These are phyloP conservation scores for Tridacna gigas DNA, from an alignment of 2,888 invertebrate species.

Conservation along the genomic window DNA sequence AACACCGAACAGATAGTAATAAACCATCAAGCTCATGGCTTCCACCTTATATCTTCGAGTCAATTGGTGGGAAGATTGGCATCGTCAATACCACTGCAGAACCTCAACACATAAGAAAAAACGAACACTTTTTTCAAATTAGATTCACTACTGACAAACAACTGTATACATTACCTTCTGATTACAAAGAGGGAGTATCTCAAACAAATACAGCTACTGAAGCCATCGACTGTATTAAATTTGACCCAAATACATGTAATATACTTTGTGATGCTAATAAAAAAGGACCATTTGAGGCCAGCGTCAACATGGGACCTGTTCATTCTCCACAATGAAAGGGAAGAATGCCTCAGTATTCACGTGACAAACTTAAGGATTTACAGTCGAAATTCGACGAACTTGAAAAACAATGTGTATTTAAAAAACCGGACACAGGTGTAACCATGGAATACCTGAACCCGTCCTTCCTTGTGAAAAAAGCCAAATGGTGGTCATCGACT, in stretches of 20 bases:
- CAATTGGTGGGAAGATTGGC: conserved; percentile 49
- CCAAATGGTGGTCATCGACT: conserved; percentile 56
- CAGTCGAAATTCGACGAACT: conserved; percentile 68
- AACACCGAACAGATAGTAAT: background rate
- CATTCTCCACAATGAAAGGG: conserved; percentile 70
- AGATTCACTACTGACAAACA: conserved; percentile 3
- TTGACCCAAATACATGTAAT: too few relatives aligned
- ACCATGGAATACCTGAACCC: conserved; percentile 70
- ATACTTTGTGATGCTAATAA: background rate
- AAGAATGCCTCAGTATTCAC: conserved; percentile 63
- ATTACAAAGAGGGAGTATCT: background rate
- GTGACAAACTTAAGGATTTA: conserved; percentile 55
- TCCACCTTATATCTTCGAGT: conserved; percentile 32
- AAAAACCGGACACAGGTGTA: conserved; percentile 52
- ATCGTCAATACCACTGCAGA: conserved; percentile 45
- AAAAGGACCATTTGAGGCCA: conserved; percentile 54
- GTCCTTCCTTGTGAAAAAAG: conserved; percentile 68
- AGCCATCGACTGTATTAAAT: background rate
- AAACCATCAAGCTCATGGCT: background rate
- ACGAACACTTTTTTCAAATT: conserved; percentile 56
- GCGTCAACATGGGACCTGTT: conserved; percentile 67
- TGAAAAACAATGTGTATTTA: conserved; percentile 64
- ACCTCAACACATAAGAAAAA: conserved; percentile 35
- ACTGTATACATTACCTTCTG: background rate
- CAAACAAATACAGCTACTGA: background rate